Base-by-base conservation (phyloP, 1,140 invertebrate species). In the Manduca sexta region DNA sequence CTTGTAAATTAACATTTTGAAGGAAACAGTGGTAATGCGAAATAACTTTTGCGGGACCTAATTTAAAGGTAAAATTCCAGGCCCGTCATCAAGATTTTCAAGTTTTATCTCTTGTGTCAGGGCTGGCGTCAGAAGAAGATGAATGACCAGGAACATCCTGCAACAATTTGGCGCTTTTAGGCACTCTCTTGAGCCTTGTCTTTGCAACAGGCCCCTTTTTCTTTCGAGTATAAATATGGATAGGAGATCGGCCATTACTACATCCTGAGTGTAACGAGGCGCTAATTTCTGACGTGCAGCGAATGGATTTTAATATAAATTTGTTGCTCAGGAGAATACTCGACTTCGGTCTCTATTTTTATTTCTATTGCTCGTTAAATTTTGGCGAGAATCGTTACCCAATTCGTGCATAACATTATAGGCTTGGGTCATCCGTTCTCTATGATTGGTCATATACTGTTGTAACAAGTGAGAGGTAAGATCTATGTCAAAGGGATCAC, bases 151-250 rank as follows among this genome's bases (percentile, higher is more conserved):
- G 12, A 30, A 16, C 8, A 29, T 45, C 41, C 56, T 60, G 57
- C 34, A 55, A 55, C 57, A 63, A 60, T 37, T 33, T 33, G 10
- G 33, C 16, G n/a, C 29, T 53, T 15, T 60, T 63, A 53, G 48
- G 43, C 33, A 46, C 21, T 16, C 64, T 49, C 35, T 67, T 64
- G 1, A 60, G 40, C 0, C 49, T 39, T 13, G 47, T 52, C 30
- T 64, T 64, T 7, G 59, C 47, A 30, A 62, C 37, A 12, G 42
- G 52, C 1, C 56, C 49, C 14, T 35, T 34, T 40, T 68, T 61
- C 42, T 54, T 64, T 0, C 42, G 48, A 0, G 57, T 61, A n/a
- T 68, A 64, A 15, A 61, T 64, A 34, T 67, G 54, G 3, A 60
- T 60, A 14, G 57, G 7, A 68, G 39, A 35, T 67, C 49, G 10